phyloP scores from a whole-genome alignment of 2,797 vertebrate species.

The Typhlichthys eigenmanni region DNA sequence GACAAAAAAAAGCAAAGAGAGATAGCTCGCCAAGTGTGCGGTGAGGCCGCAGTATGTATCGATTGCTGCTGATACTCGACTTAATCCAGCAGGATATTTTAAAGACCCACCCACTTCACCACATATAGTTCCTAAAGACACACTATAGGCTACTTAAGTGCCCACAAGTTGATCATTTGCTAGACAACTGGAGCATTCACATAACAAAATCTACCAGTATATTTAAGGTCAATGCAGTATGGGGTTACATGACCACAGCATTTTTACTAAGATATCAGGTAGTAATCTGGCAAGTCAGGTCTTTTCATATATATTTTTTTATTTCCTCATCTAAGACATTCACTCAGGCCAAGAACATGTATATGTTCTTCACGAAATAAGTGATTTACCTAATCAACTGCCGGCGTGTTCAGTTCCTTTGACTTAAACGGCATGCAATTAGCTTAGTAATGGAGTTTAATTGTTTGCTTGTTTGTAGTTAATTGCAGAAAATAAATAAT shows the following conservation, averaged over 20 bases:
- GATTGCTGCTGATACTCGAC: constrained; percentile 50
- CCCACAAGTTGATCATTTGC: too few species aligned
- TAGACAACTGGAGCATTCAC: too few species aligned
- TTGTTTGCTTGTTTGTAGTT: too few species aligned
- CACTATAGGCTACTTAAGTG: neutral
- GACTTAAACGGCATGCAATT: neutral
- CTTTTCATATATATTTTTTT: too few species aligned
- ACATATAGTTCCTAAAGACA: constrained; percentile 16
- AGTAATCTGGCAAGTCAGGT: too few species aligned
- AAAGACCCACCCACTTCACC: constrained; percentile 26
- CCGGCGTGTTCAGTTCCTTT: neutral
- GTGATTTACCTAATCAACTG: neutral
- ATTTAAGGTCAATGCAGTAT: too few species aligned
- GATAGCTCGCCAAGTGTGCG: constrained; percentile 39
- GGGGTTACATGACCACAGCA: too few species aligned
- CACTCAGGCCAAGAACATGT: neutral
- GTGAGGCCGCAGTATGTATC: constrained; percentile 52
- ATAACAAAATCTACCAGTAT: too few species aligned
- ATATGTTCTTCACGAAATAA: neutral
- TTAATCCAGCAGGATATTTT: constrained; percentile 34
- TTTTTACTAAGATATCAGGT: too few species aligned
- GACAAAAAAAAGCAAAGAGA: constrained; percentile 38
- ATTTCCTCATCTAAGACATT: neutral
- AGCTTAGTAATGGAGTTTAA: neutral
- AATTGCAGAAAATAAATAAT: too few species aligned